Conservation (phyloP, 2,113 vertebrate species). For the Paramisgurnus dabryanus region DNA sequence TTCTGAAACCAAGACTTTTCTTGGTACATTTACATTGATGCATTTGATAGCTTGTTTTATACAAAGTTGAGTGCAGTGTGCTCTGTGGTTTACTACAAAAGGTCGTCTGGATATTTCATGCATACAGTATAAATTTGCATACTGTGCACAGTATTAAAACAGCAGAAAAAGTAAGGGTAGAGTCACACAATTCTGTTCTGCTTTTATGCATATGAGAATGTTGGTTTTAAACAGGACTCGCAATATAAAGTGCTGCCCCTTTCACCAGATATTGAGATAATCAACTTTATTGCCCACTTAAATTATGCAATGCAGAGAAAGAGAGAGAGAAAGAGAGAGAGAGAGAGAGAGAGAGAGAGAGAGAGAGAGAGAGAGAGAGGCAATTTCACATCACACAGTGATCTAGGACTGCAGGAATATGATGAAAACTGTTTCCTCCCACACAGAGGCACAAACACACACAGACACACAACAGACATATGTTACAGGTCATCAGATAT, state of each 20-base stretch:
- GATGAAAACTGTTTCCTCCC: conserved; percentile 29
- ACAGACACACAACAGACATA: conserved; percentile 23
- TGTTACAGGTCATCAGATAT: conserved; percentile 11
- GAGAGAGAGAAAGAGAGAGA: conserved; percentile 54
- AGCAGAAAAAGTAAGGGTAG: not conserved
- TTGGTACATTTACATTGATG: too few species aligned
- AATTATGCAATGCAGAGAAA: conserved; percentile 34
- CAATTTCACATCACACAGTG: conserved; percentile 42
- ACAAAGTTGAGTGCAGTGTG: not conserved
- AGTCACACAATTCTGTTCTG: not conserved
- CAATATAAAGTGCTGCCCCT: not conserved
- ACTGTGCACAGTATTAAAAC: not conserved
- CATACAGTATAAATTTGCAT: not conserved
- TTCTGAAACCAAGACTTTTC: too few species aligned
- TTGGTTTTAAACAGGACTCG: not conserved
- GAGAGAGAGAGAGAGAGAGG: conserved; percentile 67
- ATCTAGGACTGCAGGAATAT: conserved; percentile 17
- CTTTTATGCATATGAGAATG: conserved; percentile 22
- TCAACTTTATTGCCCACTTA: conserved; percentile 23
- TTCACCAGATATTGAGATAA: conserved; percentile 30
- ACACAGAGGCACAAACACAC: conserved; percentile 24
- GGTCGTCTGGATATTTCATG: not conserved
- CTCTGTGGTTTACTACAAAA: not conserved
- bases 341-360: conserved; percentile 53
- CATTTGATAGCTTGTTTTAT: too few species aligned